These are phyloP conservation scores for Abramis brama DNA, from an alignment of 2,113 vertebrate species.

Conservation along the genomic window DNA sequence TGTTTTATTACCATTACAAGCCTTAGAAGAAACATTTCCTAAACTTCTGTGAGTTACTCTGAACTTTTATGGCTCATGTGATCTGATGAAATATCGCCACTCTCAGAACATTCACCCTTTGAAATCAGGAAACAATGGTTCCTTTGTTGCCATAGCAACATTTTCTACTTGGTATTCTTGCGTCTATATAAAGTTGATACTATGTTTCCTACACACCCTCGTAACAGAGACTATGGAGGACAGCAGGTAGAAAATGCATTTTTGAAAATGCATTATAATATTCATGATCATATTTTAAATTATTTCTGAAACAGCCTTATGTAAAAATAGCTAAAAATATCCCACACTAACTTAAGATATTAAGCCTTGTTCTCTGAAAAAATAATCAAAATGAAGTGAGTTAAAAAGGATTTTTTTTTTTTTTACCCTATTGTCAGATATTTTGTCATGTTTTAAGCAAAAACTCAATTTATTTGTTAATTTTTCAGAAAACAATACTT, in stretches of 20 bases:
- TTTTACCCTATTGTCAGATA: no score
- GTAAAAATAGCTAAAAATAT: no score
- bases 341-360: no score
- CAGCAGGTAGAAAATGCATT: neutral
- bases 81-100: conserved; percentile 40
- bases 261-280: neutral
- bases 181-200: neutral
- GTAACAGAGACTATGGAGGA: neutral
- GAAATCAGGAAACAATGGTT: conserved; percentile 44
- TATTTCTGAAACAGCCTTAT: no score
- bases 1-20: conserved; percentile 25
- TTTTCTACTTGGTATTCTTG: conserved; percentile 47
- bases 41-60: conserved; percentile 36
- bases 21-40: neutral
- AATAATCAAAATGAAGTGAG: no score
- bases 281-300: neutral
- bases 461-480: no score
- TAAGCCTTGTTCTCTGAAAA: no score
- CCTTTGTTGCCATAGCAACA: conserved; percentile 58
- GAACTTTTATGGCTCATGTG: conserved; percentile 15
- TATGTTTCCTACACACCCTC: neutral
- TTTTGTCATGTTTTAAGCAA: no score
- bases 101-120: conserved; percentile 38
- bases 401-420: no score
- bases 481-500: no score